Evolutionary conservation across 1,140 invertebrate species (phyloP).

Genomic region (Formica selysi): DNA sequence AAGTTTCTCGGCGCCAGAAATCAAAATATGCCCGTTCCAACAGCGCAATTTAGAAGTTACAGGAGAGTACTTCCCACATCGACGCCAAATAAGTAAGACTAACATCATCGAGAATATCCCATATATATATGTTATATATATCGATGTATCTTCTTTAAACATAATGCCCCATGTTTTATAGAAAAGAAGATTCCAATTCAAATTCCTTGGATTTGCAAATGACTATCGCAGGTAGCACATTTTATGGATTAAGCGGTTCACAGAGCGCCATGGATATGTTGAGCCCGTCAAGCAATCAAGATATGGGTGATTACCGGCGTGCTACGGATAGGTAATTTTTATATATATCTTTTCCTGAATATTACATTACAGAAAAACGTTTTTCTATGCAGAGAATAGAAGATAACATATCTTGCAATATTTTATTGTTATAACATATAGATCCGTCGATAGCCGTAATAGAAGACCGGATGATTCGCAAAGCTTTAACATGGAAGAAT

Average conservation of each 20-base stretch:
- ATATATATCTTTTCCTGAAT: neutral
- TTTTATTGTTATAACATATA: slow-evolving; percentile 27
- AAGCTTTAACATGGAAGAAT: slow-evolving; percentile 90
- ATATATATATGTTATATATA: too few species aligned
- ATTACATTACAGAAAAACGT: too few species aligned
- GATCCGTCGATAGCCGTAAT: slow-evolving; percentile 56
- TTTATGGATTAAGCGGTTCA: slow-evolving; percentile 80
- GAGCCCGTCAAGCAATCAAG: slow-evolving; percentile 70
- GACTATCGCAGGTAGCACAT: slow-evolving; percentile 82
- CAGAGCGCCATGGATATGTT: slow-evolving; percentile 79
- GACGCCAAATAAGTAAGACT: slow-evolving; percentile 76
- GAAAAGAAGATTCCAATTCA: slow-evolving; percentile 75
- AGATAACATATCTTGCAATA: neutral
- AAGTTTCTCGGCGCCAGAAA: slow-evolving; percentile 88
- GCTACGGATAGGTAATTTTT: slow-evolving; percentile 77
- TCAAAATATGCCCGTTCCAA: slow-evolving; percentile 90
- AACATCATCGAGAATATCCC: neutral
- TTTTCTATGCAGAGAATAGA: too few species aligned
- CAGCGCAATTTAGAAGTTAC: slow-evolving; percentile 92
- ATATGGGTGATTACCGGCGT: slow-evolving; percentile 81
- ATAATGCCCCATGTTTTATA: slow-evolving; percentile 43
- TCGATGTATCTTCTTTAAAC: slow-evolving; percentile 13
- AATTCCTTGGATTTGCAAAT: slow-evolving; percentile 80
- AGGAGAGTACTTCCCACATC: slow-evolving; percentile 87
- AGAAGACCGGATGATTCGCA: slow-evolving; percentile 83